Evolutionary conservation across 2,113 vertebrate genomes (phyloP).

Genomic region (Pagrus major): DNA sequence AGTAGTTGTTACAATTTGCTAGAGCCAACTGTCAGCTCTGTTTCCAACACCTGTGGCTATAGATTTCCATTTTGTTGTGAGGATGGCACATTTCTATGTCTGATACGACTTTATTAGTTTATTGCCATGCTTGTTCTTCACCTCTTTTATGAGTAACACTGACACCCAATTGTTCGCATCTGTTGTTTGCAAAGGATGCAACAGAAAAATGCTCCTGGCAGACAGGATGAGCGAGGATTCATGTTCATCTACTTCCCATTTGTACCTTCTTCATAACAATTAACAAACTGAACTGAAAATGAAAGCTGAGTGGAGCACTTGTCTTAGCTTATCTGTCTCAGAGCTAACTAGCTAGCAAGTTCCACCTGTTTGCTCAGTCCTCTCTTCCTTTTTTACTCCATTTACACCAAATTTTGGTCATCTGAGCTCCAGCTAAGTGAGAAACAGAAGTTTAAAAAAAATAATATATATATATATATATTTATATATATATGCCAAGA

Average conservation of each 20-base stretch:
- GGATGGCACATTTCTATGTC: conserved; percentile 56
- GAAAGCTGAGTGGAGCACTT: conserved; percentile 38
- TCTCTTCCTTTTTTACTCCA: not conserved
- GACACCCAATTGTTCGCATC: conserved; percentile 20
- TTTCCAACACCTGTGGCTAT: conserved; percentile 51
- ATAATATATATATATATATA: too few species aligned
- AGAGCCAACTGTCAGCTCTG: conserved; percentile 18
- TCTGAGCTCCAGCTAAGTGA: conserved; percentile 37
- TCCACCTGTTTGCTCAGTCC: not conserved
- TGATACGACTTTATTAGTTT: conserved; percentile 47
- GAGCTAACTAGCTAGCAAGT: conserved; percentile 10
- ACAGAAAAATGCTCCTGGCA: conserved; percentile 58
- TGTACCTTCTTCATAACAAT: conserved; percentile 12
- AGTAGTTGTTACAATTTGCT: conserved; percentile 24
- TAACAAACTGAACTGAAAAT: conserved; percentile 40
- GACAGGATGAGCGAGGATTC: conserved; percentile 28
- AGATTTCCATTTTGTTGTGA: conserved; percentile 42
- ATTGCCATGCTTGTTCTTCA: conserved; percentile 39
- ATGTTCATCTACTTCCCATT: conserved; percentile 1
- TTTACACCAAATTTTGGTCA: conserved; percentile 51
- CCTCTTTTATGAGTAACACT: conserved; percentile 40
- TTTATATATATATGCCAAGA: conserved; percentile 43
- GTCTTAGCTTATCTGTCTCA: conserved; percentile 30
- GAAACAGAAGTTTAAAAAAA: conserved; percentile 30
- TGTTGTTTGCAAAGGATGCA: conserved; percentile 30